Base-by-base conservation (phyloP, 1,140 invertebrate genomes). In the Trichonephila clavata region DNA sequence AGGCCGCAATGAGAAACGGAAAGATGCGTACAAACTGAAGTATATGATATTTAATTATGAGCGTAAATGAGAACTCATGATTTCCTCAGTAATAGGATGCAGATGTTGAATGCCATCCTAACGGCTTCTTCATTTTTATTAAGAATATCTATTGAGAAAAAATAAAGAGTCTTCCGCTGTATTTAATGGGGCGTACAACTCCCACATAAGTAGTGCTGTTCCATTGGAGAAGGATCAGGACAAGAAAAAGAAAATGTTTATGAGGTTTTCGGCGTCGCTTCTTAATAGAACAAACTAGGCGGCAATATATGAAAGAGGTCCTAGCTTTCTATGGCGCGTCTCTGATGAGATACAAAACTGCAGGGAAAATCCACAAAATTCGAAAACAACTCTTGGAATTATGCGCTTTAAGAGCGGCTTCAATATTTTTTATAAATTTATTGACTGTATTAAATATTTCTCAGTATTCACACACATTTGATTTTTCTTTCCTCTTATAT, bases 211-310 rank as follows among this genome's bases (percentile, higher is more conserved):
- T 59, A 89, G 63, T 71, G 63, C 43, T 50, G 57, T 89, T 39
- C 27, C 59, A 65, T 20, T 43, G 61, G 27, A 65, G 86, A 60
- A 86, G 84, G 43, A 27, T 65, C 50, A 27, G 24, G 39, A 89
- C 27, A 57, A 77, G 39, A 71, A 89, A 50, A 50, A 50, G 21
- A 24, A 43, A 71, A 89, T 89, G 87, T 68, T 89, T 89, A 89
- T 89, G 87, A 71, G 63, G 27, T 77, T 89, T 77, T 89, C 87
- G 87, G 60, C 61, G 87, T 77, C 87, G 39, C 65, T 77, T 43
- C 27, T 39, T 43, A 32, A 39, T 77, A 43, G 32, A 50, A 89
- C 65, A 71, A 71, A 89, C 63, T 59, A 89, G 65, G 65, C 65
- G 65, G 65, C 65, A 89, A 61, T 39, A 77, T 89, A 43, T 61